Conservation (phyloP, 1,140 invertebrate genomes). For the Belonocnema kinseyi region DNA sequence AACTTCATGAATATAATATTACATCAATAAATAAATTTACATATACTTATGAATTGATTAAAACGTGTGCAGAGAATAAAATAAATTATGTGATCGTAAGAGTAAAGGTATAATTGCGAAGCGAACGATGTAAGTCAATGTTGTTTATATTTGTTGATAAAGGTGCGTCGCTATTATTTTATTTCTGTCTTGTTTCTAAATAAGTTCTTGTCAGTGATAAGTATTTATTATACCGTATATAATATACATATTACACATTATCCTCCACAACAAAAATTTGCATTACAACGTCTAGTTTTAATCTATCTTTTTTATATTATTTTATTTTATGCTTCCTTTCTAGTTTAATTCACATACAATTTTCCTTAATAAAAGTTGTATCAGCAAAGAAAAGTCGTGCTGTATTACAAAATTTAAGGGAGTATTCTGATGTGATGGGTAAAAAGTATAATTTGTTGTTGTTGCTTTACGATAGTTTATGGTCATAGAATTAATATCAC, state of each 20-base stretch:
- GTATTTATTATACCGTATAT: background rate
- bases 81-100: slow-evolving; percentile 43
- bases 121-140: slow-evolving; percentile 41
- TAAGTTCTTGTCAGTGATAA: background rate
- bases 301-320: background rate
- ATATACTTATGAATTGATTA: slow-evolving; percentile 2
- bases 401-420: no score
- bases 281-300: background rate
- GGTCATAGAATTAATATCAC: no score
- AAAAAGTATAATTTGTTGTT: no score
- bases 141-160: slow-evolving; percentile 61
- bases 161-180: slow-evolving; percentile 6
- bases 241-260: background rate
- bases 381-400: no score
- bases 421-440: no score
- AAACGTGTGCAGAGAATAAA: slow-evolving; percentile 44
- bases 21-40: background rate
- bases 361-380: background rate
- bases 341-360: slow-evolving; percentile 18
- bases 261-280: background rate
- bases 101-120: slow-evolving; percentile 45
- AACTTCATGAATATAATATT: background rate
- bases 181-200: background rate
- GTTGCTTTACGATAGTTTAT: no score
- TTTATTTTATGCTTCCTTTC: background rate